phyloP scores from a whole-genome alignment of 30 jellyfish, hydroid and myxozoan species.

The Nemopilema nomurai region DNA sequence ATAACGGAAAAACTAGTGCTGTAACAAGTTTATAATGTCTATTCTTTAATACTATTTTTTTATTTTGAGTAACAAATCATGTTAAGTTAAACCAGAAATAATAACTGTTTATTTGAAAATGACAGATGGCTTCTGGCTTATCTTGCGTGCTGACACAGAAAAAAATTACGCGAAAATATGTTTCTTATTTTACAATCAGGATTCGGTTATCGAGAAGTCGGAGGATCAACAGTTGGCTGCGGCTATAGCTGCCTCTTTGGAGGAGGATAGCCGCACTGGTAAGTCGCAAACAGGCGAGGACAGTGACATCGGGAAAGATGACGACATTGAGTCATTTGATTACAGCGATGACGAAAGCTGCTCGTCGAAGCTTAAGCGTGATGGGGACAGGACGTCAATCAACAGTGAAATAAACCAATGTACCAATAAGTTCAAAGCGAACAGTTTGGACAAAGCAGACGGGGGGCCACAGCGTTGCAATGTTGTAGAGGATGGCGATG shows the following conservation, averaged over 20 bases:
- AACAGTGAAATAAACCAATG: conserved; percentile 55
- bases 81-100: too few relatives aligned
- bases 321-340: conserved; percentile 56
- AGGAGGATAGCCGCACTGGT: conserved; percentile 23
- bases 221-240: conserved; percentile 90
- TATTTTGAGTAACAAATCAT: too few relatives aligned
- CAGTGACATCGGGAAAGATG: conserved; percentile 47
- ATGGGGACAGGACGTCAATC: conserved; percentile 6
- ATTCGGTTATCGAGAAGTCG: conserved; percentile 67
- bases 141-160: too few relatives aligned
- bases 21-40: too few relatives aligned
- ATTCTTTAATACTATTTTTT: too few relatives aligned
- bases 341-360: conserved; percentile 59
- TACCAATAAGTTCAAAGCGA: conserved; percentile 35
- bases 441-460: conserved; percentile 32
- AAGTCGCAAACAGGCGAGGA: conserved; percentile 28
- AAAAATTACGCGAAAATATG: background rate
- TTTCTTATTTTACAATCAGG: conserved; percentile 6
- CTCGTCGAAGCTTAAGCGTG: conserved; percentile 18
- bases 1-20: too few relatives aligned
- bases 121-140: too few relatives aligned
- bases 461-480: background rate
- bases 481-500: conserved; percentile 72
- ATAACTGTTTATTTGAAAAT: too few relatives aligned
- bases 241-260: conserved; percentile 84